phyloP scores from a whole-genome alignment of 2,797 vertebrate genomes.

The Ibycter americanus region DNA sequence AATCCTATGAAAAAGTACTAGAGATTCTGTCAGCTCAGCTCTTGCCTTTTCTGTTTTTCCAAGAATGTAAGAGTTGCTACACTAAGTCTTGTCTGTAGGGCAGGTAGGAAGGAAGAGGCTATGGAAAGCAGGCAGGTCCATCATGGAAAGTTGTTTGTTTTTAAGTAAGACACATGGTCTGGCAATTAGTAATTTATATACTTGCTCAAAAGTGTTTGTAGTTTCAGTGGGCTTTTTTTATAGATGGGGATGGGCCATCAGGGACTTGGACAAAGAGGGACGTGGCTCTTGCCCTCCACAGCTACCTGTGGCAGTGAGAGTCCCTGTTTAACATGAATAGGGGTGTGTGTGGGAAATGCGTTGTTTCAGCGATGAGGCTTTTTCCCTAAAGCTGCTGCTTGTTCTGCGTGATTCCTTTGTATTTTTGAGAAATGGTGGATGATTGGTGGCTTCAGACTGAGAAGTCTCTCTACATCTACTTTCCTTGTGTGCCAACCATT shows the following conservation, averaged over 20 bases:
- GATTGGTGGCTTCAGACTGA: neutral
- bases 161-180: neutral
- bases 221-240: neutral
- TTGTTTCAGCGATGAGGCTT: neutral
- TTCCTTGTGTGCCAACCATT: neutral
- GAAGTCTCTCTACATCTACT: neutral
- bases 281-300: neutral
- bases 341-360: rapidly evolving
- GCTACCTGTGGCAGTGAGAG: neutral
- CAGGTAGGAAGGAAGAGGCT: neutral
- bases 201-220: neutral
- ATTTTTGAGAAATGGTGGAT: neutral
- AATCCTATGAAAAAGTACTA: neutral
- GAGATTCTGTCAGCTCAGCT: neutral
- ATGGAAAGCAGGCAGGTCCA: neutral
- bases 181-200: neutral
- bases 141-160: neutral
- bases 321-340: neutral
- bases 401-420: neutral
- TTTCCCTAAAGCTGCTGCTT: neutral
- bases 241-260: neutral
- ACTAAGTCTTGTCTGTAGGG: neutral
- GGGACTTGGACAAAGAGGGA: neutral
- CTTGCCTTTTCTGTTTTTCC: neutral
- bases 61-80: neutral